phyloP scores from a whole-genome alignment of 2,797 vertebrate species.

The Crypturellus tataupa region DNA sequence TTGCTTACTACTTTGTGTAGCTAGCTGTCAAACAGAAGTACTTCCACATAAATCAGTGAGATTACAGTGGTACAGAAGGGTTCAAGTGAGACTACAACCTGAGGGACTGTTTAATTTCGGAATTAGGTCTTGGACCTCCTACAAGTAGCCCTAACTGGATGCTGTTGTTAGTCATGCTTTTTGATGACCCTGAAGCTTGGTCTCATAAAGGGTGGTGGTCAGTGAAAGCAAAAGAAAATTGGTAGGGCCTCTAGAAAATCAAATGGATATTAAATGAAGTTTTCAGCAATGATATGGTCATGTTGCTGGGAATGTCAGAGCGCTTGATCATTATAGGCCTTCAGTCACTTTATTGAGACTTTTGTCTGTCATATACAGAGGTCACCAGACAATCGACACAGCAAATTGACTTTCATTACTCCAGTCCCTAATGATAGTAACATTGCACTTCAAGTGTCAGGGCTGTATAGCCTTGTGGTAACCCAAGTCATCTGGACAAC shows the following conservation, averaged over 20 bases:
- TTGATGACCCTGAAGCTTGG: background rate
- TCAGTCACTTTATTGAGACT: background rate
- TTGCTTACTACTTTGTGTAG: background rate
- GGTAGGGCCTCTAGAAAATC: background rate
- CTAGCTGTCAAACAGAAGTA: background rate
- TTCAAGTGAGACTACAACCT: background rate
- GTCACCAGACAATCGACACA: conserved; percentile 16
- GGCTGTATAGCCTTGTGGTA: conserved; percentile 15
- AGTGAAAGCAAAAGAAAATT: background rate
- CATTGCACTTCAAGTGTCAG: conserved; percentile 17
- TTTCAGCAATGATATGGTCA: background rate
- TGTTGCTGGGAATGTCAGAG: background rate
- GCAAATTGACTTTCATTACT: conserved; percentile 49
- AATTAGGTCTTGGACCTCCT: background rate
- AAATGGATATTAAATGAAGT: background rate
- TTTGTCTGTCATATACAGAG: conserved; percentile 5
- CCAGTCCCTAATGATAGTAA: conserved; percentile 15
- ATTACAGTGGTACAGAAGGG: background rate
- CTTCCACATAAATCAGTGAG: background rate
- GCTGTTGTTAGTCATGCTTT: background rate
- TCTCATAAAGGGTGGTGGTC: background rate
- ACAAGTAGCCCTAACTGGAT: background rate
- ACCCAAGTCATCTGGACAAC: conserved; percentile 4
- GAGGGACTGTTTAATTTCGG: background rate
- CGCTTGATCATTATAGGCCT: background rate